These are phyloP conservation scores for Callitettix versicolor DNA, from an alignment of 1,140 invertebrate species.

Conservation along the genomic window DNA sequence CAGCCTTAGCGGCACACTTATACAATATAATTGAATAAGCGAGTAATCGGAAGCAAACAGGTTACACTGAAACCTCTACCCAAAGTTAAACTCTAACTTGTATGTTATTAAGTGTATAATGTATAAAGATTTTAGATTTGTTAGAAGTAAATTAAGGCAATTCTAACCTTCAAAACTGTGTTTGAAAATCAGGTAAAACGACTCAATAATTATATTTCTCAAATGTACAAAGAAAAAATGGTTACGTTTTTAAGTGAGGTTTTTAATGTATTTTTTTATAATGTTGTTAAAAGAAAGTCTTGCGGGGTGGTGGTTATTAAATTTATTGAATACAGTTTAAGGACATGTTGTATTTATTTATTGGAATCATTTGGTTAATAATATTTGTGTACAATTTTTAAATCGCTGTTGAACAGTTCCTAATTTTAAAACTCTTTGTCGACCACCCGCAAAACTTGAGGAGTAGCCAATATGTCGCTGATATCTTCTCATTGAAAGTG, in stretches of 20 bases:
- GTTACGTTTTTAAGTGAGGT: conserved; percentile 12
- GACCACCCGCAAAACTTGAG: too few species aligned
- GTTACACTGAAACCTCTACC: not conserved
- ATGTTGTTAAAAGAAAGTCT: conserved; percentile 7
- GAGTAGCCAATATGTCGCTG: conserved; percentile 6
- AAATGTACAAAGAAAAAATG: conserved; percentile 7
- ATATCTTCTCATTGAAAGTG: conserved; percentile 9
- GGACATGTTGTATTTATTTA: conserved; percentile 4
- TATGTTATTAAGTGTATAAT: not conserved
- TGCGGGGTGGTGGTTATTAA: conserved; percentile 10
- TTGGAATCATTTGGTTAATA: conserved; percentile 10
- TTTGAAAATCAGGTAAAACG: not conserved
- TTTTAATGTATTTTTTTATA: conserved; percentile 11
- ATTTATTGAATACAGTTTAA: conserved; percentile 3
- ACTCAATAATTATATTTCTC: conserved; percentile 7
- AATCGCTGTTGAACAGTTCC: conserved; percentile 1
- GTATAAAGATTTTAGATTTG: not conserved
- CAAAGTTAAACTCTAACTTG: not conserved
- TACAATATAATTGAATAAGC: too few species aligned
- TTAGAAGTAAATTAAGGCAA: not conserved
- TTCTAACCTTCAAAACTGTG: not conserved
- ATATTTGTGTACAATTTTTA: conserved; percentile 5
- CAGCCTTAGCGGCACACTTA: not conserved
- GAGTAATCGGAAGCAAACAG: too few species aligned
- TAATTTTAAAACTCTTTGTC: not conserved